Evolutionary conservation across 1,140 invertebrate genomes (phyloP), one percentile per base, ranked within the genome.

Genomic region (Drosophila lini): DNA sequence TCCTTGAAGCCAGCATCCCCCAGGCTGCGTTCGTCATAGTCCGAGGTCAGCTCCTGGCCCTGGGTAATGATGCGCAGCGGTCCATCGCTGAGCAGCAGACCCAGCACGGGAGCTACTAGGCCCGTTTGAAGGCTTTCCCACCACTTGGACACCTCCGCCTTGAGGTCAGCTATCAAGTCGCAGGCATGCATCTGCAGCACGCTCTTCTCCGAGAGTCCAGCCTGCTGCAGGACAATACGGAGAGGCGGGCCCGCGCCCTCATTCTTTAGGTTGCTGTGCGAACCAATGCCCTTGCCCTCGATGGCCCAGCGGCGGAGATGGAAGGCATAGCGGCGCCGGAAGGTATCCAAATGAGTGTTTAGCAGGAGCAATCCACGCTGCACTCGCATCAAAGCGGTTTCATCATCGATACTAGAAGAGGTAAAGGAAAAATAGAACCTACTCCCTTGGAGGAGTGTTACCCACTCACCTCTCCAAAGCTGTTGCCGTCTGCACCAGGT

Each of bases 131-230:
- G 64, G 40, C 81, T 91, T 62, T 92, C 92, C 91, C 91, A 92
- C 97, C 97, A 98, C 57, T 97, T 95, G n/a, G 97, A 96, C 15
- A 98, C 96, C 94, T 98, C 98, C 0, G 98, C 98, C 64, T 98
- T 94, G 16, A 98, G 93, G 92, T 98, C 97, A 0, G 97, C 97
- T 6, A 98, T 95, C 76, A 97, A 95, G 92, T 98, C 97, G 15
- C 95, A 95, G 41, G 95, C 95, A 25, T 96, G 94, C 91, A 99
- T 93, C 63, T 96, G 95, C 28, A 98, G 93, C 19, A 94, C 94
- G 42, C 95, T 96, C 81, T 97, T 95, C 16, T 97, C 96, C 0
- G 96, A 95, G 19, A 97, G 95, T 10, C 97, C 97, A 15, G 97
- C 97, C 36, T 97, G 96, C 91, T 98, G 97, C 25, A 98, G 94